Evolutionary conservation across 2,113 vertebrate species (phyloP).

Genomic region (Ceuthmochares aereus): DNA sequence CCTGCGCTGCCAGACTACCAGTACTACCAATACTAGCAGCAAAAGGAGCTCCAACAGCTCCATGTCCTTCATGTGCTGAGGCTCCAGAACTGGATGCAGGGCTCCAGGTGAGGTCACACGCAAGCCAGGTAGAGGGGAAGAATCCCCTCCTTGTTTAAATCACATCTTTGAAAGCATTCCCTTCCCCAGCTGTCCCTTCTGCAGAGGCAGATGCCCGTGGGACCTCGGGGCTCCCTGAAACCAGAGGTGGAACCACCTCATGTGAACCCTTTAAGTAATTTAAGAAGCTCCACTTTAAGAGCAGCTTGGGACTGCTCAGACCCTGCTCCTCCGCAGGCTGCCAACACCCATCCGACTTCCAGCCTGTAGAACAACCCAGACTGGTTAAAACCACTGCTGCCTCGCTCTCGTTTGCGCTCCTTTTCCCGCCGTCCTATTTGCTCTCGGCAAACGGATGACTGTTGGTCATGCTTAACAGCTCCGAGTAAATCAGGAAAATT

Average conservation of each 20-base stretch:
- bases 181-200: background rate
- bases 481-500: background rate
- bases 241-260: background rate
- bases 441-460: constrained; percentile 41
- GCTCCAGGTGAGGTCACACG: too few species aligned
- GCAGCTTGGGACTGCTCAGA: background rate
- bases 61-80: too few species aligned
- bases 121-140: too few species aligned
- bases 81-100: too few species aligned
- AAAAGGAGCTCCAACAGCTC: too few species aligned
- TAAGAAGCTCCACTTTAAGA: constrained; percentile 9
- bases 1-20: too few species aligned
- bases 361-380: background rate
- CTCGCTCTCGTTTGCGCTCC: background rate
- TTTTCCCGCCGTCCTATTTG: constrained; percentile 14
- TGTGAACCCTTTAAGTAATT: background rate
- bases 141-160: background rate
- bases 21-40: too few species aligned
- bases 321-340: background rate
- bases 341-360: background rate
- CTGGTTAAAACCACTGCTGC: constrained; percentile 21
- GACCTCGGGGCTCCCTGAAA: background rate
- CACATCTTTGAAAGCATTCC: background rate
- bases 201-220: background rate
- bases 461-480: constrained; percentile 55